Evolutionary conservation across 2,797 vertebrate genomes (phyloP), one percentile per base, ranked within the genome.

Genomic region (Buceros bicornis): DNA sequence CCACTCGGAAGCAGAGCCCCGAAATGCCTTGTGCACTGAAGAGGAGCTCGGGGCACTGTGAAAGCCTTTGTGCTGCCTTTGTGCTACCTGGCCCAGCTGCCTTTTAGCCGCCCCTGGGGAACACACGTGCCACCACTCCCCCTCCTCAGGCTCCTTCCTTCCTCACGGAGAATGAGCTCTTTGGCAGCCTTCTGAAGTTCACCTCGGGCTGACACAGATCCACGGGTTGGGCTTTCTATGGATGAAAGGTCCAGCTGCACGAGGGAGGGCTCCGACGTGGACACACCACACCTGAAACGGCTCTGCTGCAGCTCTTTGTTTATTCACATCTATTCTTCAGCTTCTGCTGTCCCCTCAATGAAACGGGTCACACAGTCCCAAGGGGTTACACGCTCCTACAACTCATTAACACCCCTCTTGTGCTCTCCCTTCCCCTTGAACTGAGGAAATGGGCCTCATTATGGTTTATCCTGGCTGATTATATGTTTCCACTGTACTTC

Each of bases 51-150:
- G 29, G 37, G 12, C 61, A 50, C 22, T 6, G 22, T 10, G 37
- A 64, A 54, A 42, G 4, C 37, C 15, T 51, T n/a, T n/a, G 8
- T 42, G 45, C 19, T 16, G 13, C 45, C 16, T 45, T 45, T 45
- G 42, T 47, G 28, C 28, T 29, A 20, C 61, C 37, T 80, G 24
- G 12, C 22, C 33, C 56, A 57, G 66, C 10, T 50, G 31, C 2
- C 0, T 14, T 89, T 76, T 10, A 67, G 21, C 42, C 56, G 16
- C n/a, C 13, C 35, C 64, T 53, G 50, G 28, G 78, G 43, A 42
- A 1, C 3, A 0, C 22, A 12, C 0, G 1, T 37, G 51, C 19
- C 35, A 16, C 37, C 65, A 10, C 48, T 24, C 12, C 14, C 16
- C n/a, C 14, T 70, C 20, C 42, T 71, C 25, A 17, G 13, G 40